Percentiles rank a stretch among this genome's conserved stretches.
phyloP scores from a whole-genome alignment of 1,140 invertebrate species.

The Cyrtorhinus lividipennis region DNA sequence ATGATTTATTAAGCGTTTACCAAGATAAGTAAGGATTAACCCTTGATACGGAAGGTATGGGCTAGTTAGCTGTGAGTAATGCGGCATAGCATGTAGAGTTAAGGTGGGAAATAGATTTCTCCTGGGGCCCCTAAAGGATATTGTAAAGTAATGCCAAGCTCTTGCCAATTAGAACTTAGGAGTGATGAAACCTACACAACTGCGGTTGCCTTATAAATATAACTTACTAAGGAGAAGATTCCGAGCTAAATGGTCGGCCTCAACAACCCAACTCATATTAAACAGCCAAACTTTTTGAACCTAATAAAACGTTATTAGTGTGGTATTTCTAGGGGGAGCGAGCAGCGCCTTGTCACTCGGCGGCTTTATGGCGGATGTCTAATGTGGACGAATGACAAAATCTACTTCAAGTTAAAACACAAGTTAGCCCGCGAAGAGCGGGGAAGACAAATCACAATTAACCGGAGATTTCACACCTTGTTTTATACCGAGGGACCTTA shows the following conservation, averaged over 20 bases:
- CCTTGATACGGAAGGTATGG: not conserved
- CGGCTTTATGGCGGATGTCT: conserved; percentile 18
- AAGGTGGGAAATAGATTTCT: conserved; percentile 14
- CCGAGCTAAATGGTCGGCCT: conserved; percentile 9
- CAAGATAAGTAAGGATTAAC: not conserved
- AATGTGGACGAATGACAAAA: conserved; percentile 21
- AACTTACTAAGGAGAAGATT: conserved; percentile 11
- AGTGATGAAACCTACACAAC: conserved; percentile 14
- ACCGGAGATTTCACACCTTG: not conserved
- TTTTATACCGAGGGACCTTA: not conserved
- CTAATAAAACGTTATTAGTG: conserved; percentile 20
- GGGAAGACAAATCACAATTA: conserved; percentile 18
- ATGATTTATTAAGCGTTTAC: not conserved
- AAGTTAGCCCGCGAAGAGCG: conserved; percentile 11
- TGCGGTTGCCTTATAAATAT: conserved; percentile 18
- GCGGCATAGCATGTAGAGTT: conserved; percentile 9
- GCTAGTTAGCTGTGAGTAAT: conserved; percentile 10
- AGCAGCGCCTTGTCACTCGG: conserved; percentile 9
- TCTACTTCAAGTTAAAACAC: conserved; percentile 21
- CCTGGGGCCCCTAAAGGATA: conserved; percentile 12
- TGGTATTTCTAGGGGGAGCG: conserved; percentile 6
- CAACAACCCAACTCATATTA: conserved; percentile 16
- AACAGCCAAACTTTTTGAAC: conserved; percentile 19
- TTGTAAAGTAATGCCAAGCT: conserved; percentile 16
- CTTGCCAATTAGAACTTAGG: conserved; percentile 16